A percentile compares a stretch with the other conserved stretches of the same genome.
Evolutionary conservation across 2,797 vertebrate genomes (phyloP).

Genomic region (Manis pentadactyla): DNA sequence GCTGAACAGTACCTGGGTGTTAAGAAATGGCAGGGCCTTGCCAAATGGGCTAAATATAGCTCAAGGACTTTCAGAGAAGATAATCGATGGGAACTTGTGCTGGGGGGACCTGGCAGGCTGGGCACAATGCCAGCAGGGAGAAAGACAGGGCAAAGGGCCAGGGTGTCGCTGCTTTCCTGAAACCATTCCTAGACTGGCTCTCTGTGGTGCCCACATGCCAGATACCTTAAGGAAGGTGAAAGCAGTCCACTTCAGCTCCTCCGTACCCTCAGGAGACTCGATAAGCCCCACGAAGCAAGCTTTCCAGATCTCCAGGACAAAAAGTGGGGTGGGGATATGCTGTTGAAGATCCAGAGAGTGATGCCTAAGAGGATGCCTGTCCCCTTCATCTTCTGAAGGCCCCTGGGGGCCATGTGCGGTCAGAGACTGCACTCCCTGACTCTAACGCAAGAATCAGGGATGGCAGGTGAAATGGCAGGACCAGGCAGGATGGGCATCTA

Average conservation of each 20-base stretch:
- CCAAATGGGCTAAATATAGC: background rate
- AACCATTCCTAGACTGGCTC: background rate
- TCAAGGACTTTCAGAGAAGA: background rate
- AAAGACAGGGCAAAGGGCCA: background rate
- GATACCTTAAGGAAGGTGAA: constrained; percentile 98
- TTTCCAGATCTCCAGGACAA: constrained; percentile 98
- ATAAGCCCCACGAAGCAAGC: constrained; percentile 98
- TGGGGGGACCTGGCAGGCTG: background rate
- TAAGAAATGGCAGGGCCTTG: background rate
- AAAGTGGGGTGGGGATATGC: constrained; percentile 94
- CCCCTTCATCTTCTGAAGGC: background rate
- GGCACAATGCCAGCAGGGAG: background rate
- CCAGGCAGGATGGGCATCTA: background rate
- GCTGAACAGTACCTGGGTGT: background rate
- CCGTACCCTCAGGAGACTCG: constrained; percentile 97
- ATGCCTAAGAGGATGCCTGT: background rate
- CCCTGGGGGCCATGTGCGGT: background rate
- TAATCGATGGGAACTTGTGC: background rate
- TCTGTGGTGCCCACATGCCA: background rate
- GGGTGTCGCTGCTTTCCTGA: background rate
- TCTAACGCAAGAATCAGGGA: background rate
- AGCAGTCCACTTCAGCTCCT: constrained; percentile 99
- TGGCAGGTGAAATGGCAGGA: background rate
- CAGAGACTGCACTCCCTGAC: background rate
- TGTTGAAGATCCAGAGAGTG: constrained; percentile 69